Evolutionary conservation across 1,140 invertebrate species (phyloP), one percentile per base, ranked within the genome.

Genomic region (Pseudomyrmex dendroicus): DNA sequence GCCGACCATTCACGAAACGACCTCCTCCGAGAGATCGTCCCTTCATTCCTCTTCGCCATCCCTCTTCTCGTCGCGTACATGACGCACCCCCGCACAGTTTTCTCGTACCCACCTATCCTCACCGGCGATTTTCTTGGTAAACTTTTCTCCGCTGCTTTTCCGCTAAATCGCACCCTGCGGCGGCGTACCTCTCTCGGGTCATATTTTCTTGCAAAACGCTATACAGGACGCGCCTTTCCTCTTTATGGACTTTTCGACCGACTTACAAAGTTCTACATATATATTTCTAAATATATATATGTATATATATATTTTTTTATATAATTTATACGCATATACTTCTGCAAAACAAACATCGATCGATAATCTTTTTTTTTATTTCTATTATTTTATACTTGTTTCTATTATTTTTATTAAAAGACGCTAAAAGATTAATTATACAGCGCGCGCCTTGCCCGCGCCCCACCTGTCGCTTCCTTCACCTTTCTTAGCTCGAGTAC

Each of bases 1-100:
- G 85, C 78, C 67, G 82, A 59, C 84, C 87, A 90, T 90, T 90
- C 89, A 90, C 83, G 64, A 9, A 74, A 76, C 70, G 63, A 82
- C 80, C 86, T 80, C 67, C 82, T 68, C 25, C 61, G 57, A 85
- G 77, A 82, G 62, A 83, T 82, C 82, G 84, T 89, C 64, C 70
- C 67, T 35, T 73, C 85, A 66, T 67, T 68, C 84, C 44, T 67
- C 48, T 52, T 46, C 12, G 50, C 20, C 68, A 5, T 57, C 59
- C 70, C 63, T 70, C 64, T 63, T 82, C 59, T 20, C 17, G 20
- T 15, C 50, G 48, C 63, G 85, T 59, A 67, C 56, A 67, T 59
- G 46, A 63, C 66, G 46, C 67, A 44, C 52, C 54, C 35, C 2
- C 0, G 20, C 20, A 10, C 64, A 67, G 77, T 80, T 85, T 73